Conservation (phyloP, 2,888 invertebrate genomes). For the Diarsia rubi region DNA sequence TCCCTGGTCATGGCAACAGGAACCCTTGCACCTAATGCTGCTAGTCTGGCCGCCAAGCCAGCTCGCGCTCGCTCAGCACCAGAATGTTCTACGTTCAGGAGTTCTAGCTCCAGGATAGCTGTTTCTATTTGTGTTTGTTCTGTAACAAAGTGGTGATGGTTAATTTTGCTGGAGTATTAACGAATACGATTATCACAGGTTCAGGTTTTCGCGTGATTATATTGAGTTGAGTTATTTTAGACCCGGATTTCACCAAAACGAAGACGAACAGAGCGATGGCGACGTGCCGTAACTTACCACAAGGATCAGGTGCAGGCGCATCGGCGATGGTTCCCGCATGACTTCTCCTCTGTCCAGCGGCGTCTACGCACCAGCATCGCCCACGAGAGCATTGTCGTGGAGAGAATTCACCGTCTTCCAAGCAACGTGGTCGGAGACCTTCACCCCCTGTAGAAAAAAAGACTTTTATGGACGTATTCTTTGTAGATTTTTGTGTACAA, state of each 20-base stretch:
- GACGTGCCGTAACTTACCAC: conserved; percentile 72
- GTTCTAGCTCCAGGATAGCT: conserved; percentile 94
- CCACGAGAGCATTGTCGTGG: conserved; percentile 94
- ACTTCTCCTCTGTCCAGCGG: conserved; percentile 90
- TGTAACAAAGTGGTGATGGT: conserved; percentile 71
- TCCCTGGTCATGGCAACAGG: conserved; percentile 82
- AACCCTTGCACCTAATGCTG: conserved; percentile 79
- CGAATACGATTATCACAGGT: background rate
- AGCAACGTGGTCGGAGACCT: conserved; percentile 92
- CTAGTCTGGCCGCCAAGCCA: conserved; percentile 78
- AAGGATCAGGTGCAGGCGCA: conserved; percentile 75
- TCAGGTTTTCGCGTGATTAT: background rate
- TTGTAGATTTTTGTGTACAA: background rate
- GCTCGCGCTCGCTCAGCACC: conserved; percentile 88
- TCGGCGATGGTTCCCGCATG: conserved; percentile 70
- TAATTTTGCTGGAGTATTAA: background rate
- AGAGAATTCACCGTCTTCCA: conserved; percentile 93
- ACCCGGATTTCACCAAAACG: background rate
- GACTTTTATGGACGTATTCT: background rate
- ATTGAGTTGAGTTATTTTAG: background rate
- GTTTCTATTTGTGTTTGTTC: conserved; percentile 94
- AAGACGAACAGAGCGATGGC: background rate
- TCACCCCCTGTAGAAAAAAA: conserved; percentile 73
- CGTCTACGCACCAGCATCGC: conserved; percentile 97
- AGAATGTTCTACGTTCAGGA: conserved; percentile 91